These are phyloP conservation scores for Oreocharis arfaki DNA, from an alignment of 2,113 vertebrate genomes.

Conservation along the genomic window DNA sequence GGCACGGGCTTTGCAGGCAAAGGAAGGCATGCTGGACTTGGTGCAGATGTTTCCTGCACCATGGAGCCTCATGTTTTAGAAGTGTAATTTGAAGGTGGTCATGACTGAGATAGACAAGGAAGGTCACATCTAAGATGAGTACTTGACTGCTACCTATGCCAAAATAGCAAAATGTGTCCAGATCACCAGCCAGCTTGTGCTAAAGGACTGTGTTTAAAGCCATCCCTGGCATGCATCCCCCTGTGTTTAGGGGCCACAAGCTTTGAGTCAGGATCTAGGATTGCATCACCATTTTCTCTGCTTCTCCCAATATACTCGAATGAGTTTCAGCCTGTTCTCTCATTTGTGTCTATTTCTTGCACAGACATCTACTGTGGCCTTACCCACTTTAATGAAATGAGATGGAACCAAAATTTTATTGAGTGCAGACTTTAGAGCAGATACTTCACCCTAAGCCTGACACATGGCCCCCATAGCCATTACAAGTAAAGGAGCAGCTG, in stretches of 20 bases:
- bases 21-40: neutral
- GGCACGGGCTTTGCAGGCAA: neutral
- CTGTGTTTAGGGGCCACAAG: neutral
- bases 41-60: neutral
- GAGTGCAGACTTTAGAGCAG: neutral
- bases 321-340: neutral
- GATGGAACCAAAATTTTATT: neutral
- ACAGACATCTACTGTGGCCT: neutral
- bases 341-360: neutral
- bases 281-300: neutral
- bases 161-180: neutral
- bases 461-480: accelerated
- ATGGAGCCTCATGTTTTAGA: neutral
- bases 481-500: neutral
- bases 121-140: neutral
- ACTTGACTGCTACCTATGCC: neutral
- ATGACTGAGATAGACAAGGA: neutral
- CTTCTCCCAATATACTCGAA: neutral
- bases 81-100: neutral
- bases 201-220: neutral
- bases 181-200: too few species aligned
- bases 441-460: neutral
- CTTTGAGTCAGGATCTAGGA: neutral
- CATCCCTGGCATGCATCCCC: neutral
- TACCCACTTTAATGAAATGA: neutral